Evolutionary conservation across 2,888 invertebrate species (phyloP), one percentile per base, ranked within the genome.

Genomic region (Agonum fuliginosum): DNA sequence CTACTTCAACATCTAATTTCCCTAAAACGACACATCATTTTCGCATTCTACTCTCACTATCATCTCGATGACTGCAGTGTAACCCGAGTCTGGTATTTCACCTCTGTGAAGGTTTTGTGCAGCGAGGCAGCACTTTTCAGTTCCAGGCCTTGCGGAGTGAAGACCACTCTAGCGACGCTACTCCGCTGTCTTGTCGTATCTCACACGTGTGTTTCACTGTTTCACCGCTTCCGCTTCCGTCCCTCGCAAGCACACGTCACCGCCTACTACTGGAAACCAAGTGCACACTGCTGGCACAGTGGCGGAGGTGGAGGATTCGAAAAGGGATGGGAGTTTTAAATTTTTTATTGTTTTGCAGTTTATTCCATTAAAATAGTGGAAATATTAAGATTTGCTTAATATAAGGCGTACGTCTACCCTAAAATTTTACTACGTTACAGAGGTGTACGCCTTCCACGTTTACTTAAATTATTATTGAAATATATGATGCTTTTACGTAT

Each of bases 131-230:
- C 73, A 73, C 30, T 71, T 71, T 71, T 71, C 58, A n/a, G n/a
- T n/a, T n/a, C n/a, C n/a, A n/a, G n/a, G n/a, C n/a, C n/a, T n/a
- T n/a, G n/a, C n/a, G n/a, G n/a, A n/a, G 37, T 22, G 22, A 10
- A 41, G 73, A 73, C 73, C 58, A 58, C 71, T 72, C 71, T 72
- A 30, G 8, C 30, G 4, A 30, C 30, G 3, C 65, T 30, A 69
- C 69, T 69, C 43, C 37, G 20, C 62, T 74, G 62, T 74, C 74
- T 74, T 74, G 46, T 74, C 74, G 62, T 74, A 74, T 74, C 74
- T 74, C 74, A 74, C 62, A 74, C 58, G 58, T 62, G 73, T 58
- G 62, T 74, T 41, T 48, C 46, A 43, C 43, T 43, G 43, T 51
- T 51, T 51, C 51, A 17, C 20, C n/a, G n/a, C 20, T 51, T 62